Percentiles rank a stretch among this genome's conserved stretches.
Evolutionary conservation across 2,113 vertebrate species (phyloP).

Genomic region (Ahaetulla prasina): DNA sequence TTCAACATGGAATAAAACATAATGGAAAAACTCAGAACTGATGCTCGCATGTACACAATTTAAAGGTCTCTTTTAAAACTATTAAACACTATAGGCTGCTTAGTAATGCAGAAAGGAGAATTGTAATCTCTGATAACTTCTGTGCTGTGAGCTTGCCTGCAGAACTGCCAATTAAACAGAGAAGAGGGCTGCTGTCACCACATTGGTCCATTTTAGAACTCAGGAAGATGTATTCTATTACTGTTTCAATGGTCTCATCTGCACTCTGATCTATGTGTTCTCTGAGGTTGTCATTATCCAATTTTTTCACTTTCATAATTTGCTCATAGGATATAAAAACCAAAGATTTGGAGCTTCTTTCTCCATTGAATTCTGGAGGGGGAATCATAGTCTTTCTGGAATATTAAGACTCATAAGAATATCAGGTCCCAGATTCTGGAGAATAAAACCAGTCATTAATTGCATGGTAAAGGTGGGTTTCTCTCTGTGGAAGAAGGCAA

Average conservation of each 20-base stretch:
- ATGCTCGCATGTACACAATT: neutral
- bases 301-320: too few species aligned
- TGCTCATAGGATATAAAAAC: neutral
- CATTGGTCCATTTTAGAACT: too few species aligned
- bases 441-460: neutral
- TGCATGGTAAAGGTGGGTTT: fast-evolving
- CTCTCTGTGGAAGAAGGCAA: neutral
- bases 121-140: neutral
- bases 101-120: neutral
- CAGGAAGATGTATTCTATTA: too few species aligned
- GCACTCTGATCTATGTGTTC: too few species aligned
- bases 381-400: fast-evolving
- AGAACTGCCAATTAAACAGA: fast-evolving
- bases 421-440: neutral
- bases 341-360: conserved; percentile 6
- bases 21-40: neutral
- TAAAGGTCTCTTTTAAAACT: neutral
- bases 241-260: too few species aligned
- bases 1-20: neutral
- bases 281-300: too few species aligned
- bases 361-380: neutral
- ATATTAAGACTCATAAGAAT: fast-evolving
- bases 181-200: neutral
- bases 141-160: conserved; percentile 14
- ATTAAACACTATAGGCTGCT: neutral